These are phyloP conservation scores for Drosophila leonis DNA, from an alignment of 2,888 invertebrate species.

Conservation along the genomic window DNA sequence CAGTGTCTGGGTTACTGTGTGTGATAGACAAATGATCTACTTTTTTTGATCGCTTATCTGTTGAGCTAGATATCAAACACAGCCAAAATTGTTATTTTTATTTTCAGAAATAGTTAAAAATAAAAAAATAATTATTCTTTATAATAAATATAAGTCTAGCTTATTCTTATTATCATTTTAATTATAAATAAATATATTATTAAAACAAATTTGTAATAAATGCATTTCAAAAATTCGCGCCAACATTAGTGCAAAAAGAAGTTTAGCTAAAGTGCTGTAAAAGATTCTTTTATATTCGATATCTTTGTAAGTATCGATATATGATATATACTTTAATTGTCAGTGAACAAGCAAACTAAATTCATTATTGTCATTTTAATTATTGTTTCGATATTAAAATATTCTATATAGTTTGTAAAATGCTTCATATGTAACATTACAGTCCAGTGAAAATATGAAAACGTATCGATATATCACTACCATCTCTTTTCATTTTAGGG, in stretches of 20 bases:
- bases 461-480: constrained; percentile 10
- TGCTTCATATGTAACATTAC: rapidly evolving
- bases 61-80: constrained; percentile 10
- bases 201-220: neutral
- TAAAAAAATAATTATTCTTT: too few species aligned
- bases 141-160: neutral
- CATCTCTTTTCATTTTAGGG: constrained; percentile 12
- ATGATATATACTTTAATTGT: neutral
- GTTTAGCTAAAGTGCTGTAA: neutral
- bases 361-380: neutral
- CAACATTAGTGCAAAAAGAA: neutral
- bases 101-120: neutral
- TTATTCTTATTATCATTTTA: neutral
- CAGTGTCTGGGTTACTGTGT: constrained; percentile 1
- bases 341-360: too few species aligned
- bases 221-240: constrained; percentile 23
- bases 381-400: too few species aligned
- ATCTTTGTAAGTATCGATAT: neutral
- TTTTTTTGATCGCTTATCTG: constrained; percentile 28
- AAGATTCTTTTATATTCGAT: neutral
- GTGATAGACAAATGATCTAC: constrained; percentile 19
- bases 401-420: neutral
- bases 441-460: neutral
- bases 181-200: neutral
- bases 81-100: constrained; percentile 30